Evolutionary conservation across 2,113 vertebrate species (phyloP).

Genomic region (Apeltes quadracus): DNA sequence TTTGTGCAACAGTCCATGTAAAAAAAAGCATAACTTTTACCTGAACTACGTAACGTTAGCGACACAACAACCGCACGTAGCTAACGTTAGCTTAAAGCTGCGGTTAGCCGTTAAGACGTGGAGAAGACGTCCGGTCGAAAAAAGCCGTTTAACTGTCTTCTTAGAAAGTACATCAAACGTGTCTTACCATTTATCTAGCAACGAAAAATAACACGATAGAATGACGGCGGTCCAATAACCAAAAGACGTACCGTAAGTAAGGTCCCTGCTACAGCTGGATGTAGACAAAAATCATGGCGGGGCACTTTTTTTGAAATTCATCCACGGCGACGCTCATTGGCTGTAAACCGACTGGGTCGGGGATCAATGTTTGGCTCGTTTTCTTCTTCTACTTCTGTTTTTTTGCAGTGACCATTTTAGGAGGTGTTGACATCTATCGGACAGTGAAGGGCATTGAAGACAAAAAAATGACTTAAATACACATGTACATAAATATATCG

Average conservation of each 20-base stretch:
- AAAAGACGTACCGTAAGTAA: background rate
- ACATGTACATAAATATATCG: too few relatives aligned
- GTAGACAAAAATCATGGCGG: conserved; percentile 62
- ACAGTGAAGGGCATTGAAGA: background rate
- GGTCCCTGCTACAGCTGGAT: background rate
- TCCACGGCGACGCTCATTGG: background rate
- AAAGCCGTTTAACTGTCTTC: background rate
- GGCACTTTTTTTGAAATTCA: conserved; percentile 65
- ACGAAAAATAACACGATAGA: background rate
- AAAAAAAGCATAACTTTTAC: background rate
- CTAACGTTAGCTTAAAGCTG: background rate
- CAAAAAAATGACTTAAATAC: too few relatives aligned
- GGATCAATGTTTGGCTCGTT: conserved; percentile 53
- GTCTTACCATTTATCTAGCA: conserved; percentile 12
- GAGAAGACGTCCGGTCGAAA: too few relatives aligned
- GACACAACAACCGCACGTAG: background rate
- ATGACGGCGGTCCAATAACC: background rate
- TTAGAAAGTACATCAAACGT: rapidly evolving
- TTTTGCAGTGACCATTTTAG: too few relatives aligned
- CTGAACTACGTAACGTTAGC: background rate
- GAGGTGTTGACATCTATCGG: background rate
- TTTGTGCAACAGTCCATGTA: background rate
- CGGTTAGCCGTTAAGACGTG: background rate
- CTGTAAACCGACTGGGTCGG: background rate
- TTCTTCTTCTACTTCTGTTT: conserved; percentile 9